A percentile compares a stretch with the other conserved stretches of the same genome.
These are phyloP conservation scores for Tetramorium parvispinum DNA, from an alignment of 1,140 invertebrate genomes.

Conservation along the genomic window DNA sequence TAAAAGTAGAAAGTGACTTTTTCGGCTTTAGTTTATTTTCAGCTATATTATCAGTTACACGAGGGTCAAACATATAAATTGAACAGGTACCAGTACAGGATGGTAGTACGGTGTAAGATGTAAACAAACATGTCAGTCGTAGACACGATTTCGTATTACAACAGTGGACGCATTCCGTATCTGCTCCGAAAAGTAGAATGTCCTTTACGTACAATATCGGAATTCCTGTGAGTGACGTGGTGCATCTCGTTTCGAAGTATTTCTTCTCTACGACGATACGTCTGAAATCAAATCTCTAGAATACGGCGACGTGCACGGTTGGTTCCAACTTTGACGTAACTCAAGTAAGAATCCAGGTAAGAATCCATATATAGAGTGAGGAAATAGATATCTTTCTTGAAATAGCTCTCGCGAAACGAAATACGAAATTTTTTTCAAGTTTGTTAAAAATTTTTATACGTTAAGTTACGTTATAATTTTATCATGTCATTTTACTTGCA, in stretches of 20 bases:
- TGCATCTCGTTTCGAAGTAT: not conserved
- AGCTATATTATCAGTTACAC: not conserved
- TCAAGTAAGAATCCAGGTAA: conserved; percentile 7
- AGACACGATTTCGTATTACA: not conserved
- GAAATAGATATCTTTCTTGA: not conserved
- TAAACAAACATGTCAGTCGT: conserved; percentile 37
- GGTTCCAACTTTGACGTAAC: not conserved
- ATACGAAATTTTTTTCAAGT: not conserved
- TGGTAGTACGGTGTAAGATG: not conserved
- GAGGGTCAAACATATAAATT: not conserved
- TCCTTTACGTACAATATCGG: not conserved
- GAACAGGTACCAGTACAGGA: not conserved
- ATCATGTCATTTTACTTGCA: not conserved
- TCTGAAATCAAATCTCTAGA: not conserved
- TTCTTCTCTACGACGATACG: not conserved
- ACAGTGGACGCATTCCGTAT: not conserved
- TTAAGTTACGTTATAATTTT: not conserved
- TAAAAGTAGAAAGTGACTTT: not conserved
- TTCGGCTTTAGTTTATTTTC: not conserved
- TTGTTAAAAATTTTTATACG: not conserved
- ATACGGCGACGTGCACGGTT: not conserved
- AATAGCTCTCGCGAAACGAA: not conserved
- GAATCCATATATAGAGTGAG: not conserved
- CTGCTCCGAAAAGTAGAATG: conserved; percentile 16
- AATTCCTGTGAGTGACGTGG: not conserved